A percentile compares a stretch with the other conserved stretches of the same genome.
phyloP scores from a whole-genome alignment of 2,888 invertebrate genomes.

The Hyppa rectilinea region DNA sequence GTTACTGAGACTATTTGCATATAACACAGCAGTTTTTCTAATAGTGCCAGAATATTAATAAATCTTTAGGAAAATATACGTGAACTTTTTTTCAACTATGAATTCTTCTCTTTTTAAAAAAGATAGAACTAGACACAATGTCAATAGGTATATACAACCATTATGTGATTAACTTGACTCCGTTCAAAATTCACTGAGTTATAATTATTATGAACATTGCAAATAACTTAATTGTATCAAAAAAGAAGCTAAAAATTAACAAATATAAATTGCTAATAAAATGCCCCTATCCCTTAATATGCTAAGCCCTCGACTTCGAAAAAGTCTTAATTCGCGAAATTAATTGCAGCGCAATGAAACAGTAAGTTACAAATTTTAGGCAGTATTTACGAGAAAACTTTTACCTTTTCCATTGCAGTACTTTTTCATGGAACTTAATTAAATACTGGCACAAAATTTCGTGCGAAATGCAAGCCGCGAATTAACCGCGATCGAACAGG shows the following conservation, averaged over 20 bases:
- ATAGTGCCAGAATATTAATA: neutral
- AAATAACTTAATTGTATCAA: neutral
- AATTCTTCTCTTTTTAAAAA: neutral
- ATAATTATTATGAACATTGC: neutral
- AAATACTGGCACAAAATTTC: constrained; percentile 83
- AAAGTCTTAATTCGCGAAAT: constrained; percentile 60
- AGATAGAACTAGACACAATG: neutral
- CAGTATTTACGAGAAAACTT: constrained; percentile 72
- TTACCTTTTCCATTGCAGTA: constrained; percentile 76
- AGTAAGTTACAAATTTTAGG: constrained; percentile 66
- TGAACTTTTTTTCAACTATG: neutral
- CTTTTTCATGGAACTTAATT: constrained; percentile 82
- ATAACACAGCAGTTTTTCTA: neutral
- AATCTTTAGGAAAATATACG: neutral
- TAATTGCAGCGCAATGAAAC: constrained; percentile 60
- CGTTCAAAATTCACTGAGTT: neutral
- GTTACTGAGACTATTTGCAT: neutral
- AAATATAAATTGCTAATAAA: constrained; percentile 52
- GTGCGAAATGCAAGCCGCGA: constrained; percentile 83
- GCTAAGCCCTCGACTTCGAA: constrained; percentile 56
- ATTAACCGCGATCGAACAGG: constrained; percentile 70
- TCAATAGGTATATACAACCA: neutral
- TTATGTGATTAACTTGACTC: neutral
- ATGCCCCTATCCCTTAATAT: constrained; percentile 65
- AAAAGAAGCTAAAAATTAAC: constrained; percentile 14